Conservation (phyloP, 2,113 vertebrate species). For the Pitta sordida region DNA sequence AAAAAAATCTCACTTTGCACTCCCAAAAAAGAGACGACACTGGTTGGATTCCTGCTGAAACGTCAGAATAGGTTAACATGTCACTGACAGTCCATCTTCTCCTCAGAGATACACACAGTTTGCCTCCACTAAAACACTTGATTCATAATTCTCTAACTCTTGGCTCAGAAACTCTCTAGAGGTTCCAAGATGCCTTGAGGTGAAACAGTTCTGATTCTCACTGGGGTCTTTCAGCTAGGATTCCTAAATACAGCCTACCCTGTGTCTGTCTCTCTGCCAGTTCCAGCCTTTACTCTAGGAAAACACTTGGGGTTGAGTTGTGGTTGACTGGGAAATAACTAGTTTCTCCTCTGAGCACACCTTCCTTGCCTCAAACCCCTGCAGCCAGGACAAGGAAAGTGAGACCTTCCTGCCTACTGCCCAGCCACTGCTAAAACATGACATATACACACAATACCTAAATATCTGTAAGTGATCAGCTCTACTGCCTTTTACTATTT, state of each 20-base stretch:
- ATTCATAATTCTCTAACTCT: not conserved
- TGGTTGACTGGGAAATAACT: not conserved
- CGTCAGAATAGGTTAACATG: accelerated
- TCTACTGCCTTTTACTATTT: not conserved
- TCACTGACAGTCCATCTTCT: not conserved
- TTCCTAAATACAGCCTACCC: not conserved
- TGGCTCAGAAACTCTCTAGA: not conserved
- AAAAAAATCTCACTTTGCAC: not conserved
- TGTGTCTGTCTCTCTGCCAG: not conserved
- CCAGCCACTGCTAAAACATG: not conserved
- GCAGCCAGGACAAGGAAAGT: not conserved
- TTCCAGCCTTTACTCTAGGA: not conserved
- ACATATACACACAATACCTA: accelerated
- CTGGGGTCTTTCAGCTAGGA: not conserved
- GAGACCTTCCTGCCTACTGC: not conserved
- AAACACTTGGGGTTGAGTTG: not conserved
- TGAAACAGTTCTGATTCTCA: not conserved
- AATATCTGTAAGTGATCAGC: not conserved
- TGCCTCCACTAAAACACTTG: accelerated
- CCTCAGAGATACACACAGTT: not conserved
- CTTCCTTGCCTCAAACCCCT: not conserved
- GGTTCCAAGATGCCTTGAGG: not conserved
- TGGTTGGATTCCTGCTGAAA: not conserved
- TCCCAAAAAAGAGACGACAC: not conserved
- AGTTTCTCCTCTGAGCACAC: not conserved